Evolutionary conservation across 2,797 vertebrate genomes (phyloP).

Genomic region (Gymnopithys bicolor): DNA sequence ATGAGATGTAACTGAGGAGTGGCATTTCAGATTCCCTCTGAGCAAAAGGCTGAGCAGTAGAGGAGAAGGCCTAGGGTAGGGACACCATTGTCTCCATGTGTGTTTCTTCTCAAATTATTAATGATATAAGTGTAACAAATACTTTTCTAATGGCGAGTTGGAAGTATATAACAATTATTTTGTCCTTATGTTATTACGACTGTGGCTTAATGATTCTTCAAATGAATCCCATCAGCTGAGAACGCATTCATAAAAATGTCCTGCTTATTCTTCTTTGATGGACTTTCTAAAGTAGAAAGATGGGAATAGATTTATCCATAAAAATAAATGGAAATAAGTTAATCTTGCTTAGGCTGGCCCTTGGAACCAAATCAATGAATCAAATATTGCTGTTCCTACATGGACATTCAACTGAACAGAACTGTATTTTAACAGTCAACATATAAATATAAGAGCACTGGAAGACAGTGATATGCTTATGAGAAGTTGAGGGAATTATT

Average conservation of each 20-base stretch:
- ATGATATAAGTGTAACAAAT: background rate
- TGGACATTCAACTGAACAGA: background rate
- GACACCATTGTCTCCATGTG: background rate
- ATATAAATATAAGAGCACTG: background rate
- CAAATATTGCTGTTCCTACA: background rate
- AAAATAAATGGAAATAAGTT: background rate
- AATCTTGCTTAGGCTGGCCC: background rate
- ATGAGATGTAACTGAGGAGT: background rate
- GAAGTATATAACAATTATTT: constrained; percentile 2
- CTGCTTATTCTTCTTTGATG: background rate
- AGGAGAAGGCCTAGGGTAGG: background rate
- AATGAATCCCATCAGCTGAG: background rate
- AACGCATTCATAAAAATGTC: background rate
- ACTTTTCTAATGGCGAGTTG: background rate
- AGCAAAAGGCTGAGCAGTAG: background rate
- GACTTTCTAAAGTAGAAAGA: background rate
- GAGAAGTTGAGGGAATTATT: background rate
- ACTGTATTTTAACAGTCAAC: background rate
- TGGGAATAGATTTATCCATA: background rate
- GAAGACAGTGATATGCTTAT: background rate
- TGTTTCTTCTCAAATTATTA: background rate
- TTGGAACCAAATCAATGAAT: background rate
- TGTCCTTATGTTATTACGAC: background rate
- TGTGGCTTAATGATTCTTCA: background rate
- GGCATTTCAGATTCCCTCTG: background rate